Evolutionary conservation across 2,888 invertebrate genomes (phyloP).

Genomic region (Tethea ocularis): DNA sequence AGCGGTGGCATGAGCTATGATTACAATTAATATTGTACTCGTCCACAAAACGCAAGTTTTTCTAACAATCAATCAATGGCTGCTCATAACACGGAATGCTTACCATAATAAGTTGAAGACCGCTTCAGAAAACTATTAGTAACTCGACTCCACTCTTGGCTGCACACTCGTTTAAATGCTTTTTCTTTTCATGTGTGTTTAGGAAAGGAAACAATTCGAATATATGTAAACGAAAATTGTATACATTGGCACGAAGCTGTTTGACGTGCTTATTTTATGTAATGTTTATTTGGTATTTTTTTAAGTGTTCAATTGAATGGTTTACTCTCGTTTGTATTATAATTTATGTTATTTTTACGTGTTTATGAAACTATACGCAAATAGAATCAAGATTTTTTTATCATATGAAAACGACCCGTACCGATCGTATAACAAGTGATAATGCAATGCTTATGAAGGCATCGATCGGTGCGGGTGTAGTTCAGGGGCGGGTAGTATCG

Average conservation of each 20-base stretch:
- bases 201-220: constrained; percentile 68
- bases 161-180: constrained; percentile 78
- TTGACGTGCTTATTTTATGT: constrained; percentile 82
- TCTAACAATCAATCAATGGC: constrained; percentile 67
- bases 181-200: constrained; percentile 81
- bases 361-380: constrained; percentile 38
- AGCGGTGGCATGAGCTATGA: constrained; percentile 59
- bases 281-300: constrained; percentile 70
- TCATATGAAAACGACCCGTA: constrained; percentile 9
- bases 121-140: constrained; percentile 81
- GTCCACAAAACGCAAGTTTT: constrained; percentile 52
- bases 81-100: constrained; percentile 82
- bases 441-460: neutral
- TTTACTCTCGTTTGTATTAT: constrained; percentile 66
- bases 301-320: constrained; percentile 78
- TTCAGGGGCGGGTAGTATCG: constrained; percentile 46
- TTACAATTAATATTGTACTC: constrained; percentile 40
- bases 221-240: constrained; percentile 71
- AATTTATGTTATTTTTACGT: constrained; percentile 51
- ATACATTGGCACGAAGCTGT: constrained; percentile 81
- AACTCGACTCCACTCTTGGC: constrained; percentile 82
- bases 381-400: constrained; percentile 6
- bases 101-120: constrained; percentile 71
- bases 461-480: constrained; percentile 20
- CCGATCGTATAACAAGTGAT: constrained; percentile 8